Evolutionary conservation across 2,888 invertebrate genomes (phyloP).

Genomic region (Dascillus cervinus): DNA sequence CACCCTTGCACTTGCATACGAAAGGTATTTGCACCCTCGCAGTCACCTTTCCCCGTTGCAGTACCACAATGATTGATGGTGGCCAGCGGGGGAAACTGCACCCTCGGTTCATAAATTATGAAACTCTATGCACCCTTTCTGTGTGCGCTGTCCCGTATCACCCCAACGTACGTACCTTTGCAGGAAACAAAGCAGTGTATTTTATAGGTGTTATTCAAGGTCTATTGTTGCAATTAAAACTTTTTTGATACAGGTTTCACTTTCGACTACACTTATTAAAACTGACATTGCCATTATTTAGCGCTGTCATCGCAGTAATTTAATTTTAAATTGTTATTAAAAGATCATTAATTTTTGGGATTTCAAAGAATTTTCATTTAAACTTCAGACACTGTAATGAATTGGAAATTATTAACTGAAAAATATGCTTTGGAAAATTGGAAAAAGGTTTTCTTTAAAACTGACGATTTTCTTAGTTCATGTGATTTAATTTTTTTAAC

Average conservation of each 20-base stretch:
- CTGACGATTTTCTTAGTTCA: no score
- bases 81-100: slow-evolving; percentile 38
- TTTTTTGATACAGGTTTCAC: not conserved
- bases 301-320: no score
- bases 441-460: no score
- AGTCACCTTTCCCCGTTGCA: slow-evolving; percentile 27
- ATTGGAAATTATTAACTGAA: no score
- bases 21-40: slow-evolving; percentile 22
- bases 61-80: slow-evolving; percentile 43
- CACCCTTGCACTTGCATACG: slow-evolving; percentile 19
- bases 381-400: no score
- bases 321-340: no score
- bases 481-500: no score
- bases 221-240: slow-evolving; percentile 16
- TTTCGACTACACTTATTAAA: not conserved
- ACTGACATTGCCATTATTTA: no score
- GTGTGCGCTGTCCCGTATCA: slow-evolving; percentile 14
- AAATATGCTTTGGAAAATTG: no score
- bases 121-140: slow-evolving; percentile 34
- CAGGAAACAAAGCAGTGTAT: slow-evolving; percentile 11
- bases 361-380: no score
- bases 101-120: slow-evolving; percentile 41
- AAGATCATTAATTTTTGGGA: no score
- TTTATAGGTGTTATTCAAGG: slow-evolving; percentile 16
- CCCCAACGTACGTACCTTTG: slow-evolving; percentile 11